phyloP scores from a whole-genome alignment of 1,140 invertebrate species.

The Protaetia brevitarsis region DNA sequence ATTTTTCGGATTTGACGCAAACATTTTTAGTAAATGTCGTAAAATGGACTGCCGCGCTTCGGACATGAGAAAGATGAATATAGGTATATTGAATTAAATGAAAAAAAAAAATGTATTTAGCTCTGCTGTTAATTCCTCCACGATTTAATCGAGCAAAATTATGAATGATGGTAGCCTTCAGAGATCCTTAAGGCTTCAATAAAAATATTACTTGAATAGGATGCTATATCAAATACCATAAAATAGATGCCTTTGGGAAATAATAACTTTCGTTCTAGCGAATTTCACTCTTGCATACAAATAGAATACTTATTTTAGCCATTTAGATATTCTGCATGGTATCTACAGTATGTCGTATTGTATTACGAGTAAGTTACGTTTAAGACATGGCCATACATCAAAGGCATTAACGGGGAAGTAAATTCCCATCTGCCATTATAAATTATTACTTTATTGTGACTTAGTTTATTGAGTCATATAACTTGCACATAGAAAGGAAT shows the following conservation, averaged over 20 bases:
- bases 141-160: no score
- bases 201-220: no score
- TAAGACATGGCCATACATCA: constrained; percentile 3
- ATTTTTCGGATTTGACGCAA: constrained; percentile 26
- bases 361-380: constrained; percentile 3
- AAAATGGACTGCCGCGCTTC: neutral
- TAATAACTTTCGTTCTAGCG: no score
- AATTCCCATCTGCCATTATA: neutral
- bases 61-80: neutral
- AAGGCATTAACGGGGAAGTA: constrained; percentile 12
- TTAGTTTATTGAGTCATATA: neutral
- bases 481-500: neutral
- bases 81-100: no score
- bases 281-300: no score
- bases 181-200: no score
- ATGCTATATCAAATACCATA: no score
- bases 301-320: neutral
- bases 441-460: constrained; percentile 13
- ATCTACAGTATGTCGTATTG: neutral
- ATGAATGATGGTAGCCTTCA: no score
- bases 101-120: no score
- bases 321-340: neutral
- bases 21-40: constrained; percentile 22
- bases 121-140: no score
- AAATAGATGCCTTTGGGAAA: no score